Base-by-base conservation (phyloP, 2,797 vertebrate species). In the Huso huso region DNA sequence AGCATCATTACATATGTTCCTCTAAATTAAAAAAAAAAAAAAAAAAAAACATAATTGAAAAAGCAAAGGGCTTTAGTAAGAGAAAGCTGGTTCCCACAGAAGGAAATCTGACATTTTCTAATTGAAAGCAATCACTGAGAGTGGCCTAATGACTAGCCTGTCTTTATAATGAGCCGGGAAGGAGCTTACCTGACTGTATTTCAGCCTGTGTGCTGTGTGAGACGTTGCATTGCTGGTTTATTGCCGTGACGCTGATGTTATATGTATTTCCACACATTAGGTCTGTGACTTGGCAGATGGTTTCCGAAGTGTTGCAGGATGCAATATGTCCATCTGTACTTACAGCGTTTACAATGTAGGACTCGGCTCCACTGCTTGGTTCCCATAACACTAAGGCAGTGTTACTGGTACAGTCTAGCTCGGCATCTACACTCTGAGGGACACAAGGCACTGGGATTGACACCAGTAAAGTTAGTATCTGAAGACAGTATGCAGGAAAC, bases 231-330 rank as follows among this genome's bases (percentile, higher is more conserved):
- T 73, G 7, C 4, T 65, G 67, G 70, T 78, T 82, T 8, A 79
- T 1, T 1, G 88, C 82, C 8, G 74, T 60, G 64, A 90, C 89
- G 0, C 74, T 87, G 76, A 91, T 67, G 71, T 83, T 87, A 77
- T 92, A 92, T 6, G 69, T 78, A 49, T 74, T 79, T 52, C 88
- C 84, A 65, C 90, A 92, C 58, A 62, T 10, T 49, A 91, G 81
- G 66, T 83, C 74, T 3, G 64, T 0, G 15, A 92, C 68, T 15
- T 73, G n/a, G 64, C 90, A 92, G 66, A 71, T 77, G n/a, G 37
- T 37, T 0, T 74, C 70, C 7, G 61, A 66, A 2, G 83, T 83
- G 68, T 79, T 70, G 10, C 90, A 92, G 68, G 68, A 53, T 3
- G 77, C 49, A n/a, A 69, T 50, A 1, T 80, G 51, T 12, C 82